phyloP scores from a whole-genome alignment of 2,888 invertebrate species.

The Erannis defoliaria region DNA sequence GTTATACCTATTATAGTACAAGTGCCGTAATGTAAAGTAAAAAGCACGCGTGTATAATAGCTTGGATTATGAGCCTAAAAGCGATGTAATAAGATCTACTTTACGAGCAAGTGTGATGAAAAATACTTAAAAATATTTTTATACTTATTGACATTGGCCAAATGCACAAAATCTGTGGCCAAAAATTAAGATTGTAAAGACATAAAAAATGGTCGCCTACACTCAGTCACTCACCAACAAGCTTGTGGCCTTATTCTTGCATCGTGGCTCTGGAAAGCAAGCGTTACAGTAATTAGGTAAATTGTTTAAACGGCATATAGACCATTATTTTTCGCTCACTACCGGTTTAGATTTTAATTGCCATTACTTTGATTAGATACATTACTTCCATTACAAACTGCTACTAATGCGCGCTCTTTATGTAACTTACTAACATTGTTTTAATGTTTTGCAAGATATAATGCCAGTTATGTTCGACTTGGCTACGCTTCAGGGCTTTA shows the following conservation, averaged over 20 bases:
- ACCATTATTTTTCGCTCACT: conserved; percentile 65
- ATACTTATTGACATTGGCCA: too few relatives aligned
- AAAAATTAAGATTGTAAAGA: background rate
- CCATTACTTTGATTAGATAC: conserved; percentile 62
- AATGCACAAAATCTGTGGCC: too few relatives aligned
- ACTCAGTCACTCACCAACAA: conserved; percentile 20
- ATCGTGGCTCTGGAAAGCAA: conserved; percentile 67
- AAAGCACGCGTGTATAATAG: too few relatives aligned
- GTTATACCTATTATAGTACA: too few relatives aligned
- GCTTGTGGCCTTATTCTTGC: conserved; percentile 52
- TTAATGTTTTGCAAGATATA: conserved; percentile 46
- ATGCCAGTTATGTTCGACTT: conserved; percentile 6
- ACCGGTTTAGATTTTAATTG: conserved; percentile 71
- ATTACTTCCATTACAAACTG: conserved; percentile 51
- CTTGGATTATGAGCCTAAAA: too few relatives aligned
- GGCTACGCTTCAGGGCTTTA: background rate
- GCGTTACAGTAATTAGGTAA: conserved; percentile 74
- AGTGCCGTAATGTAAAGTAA: too few relatives aligned
- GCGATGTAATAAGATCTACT: too few relatives aligned
- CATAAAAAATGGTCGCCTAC: background rate
- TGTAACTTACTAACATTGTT: conserved; percentile 56
- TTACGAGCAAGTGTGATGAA: too few relatives aligned
- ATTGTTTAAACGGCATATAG: conserved; percentile 73
- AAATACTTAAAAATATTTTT: too few relatives aligned
- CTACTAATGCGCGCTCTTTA: conserved; percentile 56